Base-by-base conservation (phyloP, 2,113 vertebrate genomes). In the Amia ocellicauda region DNA sequence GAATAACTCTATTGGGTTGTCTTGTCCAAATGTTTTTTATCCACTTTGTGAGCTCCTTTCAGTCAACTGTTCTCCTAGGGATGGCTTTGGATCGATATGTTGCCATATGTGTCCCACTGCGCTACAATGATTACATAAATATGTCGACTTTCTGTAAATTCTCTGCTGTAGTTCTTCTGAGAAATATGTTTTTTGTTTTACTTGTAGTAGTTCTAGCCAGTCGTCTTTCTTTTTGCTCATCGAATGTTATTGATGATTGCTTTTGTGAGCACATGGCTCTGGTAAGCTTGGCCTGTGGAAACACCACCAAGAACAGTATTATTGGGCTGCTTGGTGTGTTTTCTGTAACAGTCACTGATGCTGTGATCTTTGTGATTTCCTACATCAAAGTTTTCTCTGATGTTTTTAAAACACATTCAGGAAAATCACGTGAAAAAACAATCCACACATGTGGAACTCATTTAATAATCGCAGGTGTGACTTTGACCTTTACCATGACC, bases 201-300 rank as follows among this genome's bases (percentile, higher is more conserved):
- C 31, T 7, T 20, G 60, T 74, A 23, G 68, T 74, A 8, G 53
- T 26, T 40, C 53, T 65, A 26, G 69, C 63, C 26, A 62, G 62
- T 57, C 63, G 41, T 51, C 40, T 74, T 13, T 66, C n/a, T 31
- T 83, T 75, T 62, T 85, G 84, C 64, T 13, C 0, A 43, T 82
- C 79, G 2, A 29, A 76, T 0, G 7, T 77, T 4, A 76, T 84
- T 63, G 41, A 51, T 24, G 76, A 82, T 40, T 80, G 77, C 54
- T 81, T 75, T 27, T 79, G 80, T 66, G 83, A 86, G 29, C 81
- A 82, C 67, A 79, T 76, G 79, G 83, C 76, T 28, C 70, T 83
- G 26, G 75, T 81, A 73, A 80, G 74, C 58, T 73, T 85, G 49
- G 76, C 75, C 17, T 82, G 80, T 8, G 81, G 73, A 7, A 73